Base-by-base conservation (phyloP, 2,113 vertebrate genomes). In the Pygoscelis adeliae region DNA sequence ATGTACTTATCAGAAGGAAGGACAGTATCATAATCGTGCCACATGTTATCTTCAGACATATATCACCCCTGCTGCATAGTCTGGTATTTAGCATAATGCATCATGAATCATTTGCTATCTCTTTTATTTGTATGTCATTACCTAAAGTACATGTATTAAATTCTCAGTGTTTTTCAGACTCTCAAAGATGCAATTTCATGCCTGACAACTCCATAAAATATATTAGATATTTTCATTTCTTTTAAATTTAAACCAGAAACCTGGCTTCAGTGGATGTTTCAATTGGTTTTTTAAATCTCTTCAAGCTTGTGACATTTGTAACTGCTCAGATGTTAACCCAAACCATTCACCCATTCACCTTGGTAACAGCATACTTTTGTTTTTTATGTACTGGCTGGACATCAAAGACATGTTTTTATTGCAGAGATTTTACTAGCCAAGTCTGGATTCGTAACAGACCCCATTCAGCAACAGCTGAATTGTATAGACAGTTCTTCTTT, bases 391-490 rank as follows among this genome's bases (percentile, higher is more conserved):
- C 96, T 84, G 89, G 96, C 77, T 40, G 86, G 82, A 98, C 97
- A 97, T 98, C 98, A 98, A 98, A 98, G 98, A 82, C 65, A 16
- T 15, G 70, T 46, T 97, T 98, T 98, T 95, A 98, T 96, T 95
- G 66, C 46, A 42, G 78, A 53, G 82, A 77, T 91, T 96, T 97
- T 82, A 90, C 86, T 82, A 78, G 95, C 97, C 93, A 96, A 93
- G 92, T 89, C 90, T 97, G 94, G 88, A 97, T 97, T 91, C 4
- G 1, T 87, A 97, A 80, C 97, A 97, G 95, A 87, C 40, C 15
- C 14, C 2, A 3, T 49, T 83, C 71, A 38, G 72, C 69, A 83
- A 78, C 83, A 82, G 26, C 34, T 11, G 79, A 85, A 34, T 36
- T 71, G 74, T 66, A 88, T 40, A 52, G 59, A 38, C 59, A 71